Conservation (phyloP, 2,113 vertebrate species). For the Cephalopterus ornatus region DNA sequence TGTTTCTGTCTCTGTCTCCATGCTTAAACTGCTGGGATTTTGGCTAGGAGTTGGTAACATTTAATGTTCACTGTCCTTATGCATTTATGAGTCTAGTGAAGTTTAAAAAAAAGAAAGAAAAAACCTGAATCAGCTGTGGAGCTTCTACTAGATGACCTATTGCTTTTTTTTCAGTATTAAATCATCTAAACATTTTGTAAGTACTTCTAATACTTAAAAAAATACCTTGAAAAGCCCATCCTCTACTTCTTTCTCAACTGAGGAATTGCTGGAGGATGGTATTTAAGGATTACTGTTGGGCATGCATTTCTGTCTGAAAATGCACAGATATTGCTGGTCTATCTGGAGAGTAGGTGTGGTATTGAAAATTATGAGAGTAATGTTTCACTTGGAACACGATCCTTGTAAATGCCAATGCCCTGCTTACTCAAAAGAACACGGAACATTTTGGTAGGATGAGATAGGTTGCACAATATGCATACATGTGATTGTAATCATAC, state of each 20-base stretch:
- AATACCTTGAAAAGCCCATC: background rate
- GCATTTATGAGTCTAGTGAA: background rate
- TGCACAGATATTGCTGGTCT: background rate
- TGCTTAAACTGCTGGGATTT: background rate
- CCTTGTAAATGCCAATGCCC: conserved; percentile 13
- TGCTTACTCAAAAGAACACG: conserved; percentile 20
- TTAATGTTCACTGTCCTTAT: background rate
- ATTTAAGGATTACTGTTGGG: background rate
- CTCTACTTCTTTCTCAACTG: background rate
- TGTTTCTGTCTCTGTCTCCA: background rate
- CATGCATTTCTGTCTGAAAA: background rate
- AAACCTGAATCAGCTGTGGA: background rate
- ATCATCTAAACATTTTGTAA: background rate
- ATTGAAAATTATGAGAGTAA: background rate
- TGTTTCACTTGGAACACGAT: conserved; percentile 30
- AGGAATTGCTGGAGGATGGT: background rate
- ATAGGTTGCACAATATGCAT: conserved; percentile 22
- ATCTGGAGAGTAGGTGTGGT: conserved; percentile 33
- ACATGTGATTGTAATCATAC: conserved; percentile 27
- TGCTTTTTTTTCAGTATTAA: background rate
- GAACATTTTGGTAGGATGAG: background rate
- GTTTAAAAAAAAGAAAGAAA: background rate
- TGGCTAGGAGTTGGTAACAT: background rate
- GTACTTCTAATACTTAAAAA: background rate
- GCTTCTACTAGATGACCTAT: background rate